Evolutionary conservation across 2,888 invertebrate genomes (phyloP), one percentile per base, ranked within the genome.

Genomic region (Spilarctia lutea): DNA sequence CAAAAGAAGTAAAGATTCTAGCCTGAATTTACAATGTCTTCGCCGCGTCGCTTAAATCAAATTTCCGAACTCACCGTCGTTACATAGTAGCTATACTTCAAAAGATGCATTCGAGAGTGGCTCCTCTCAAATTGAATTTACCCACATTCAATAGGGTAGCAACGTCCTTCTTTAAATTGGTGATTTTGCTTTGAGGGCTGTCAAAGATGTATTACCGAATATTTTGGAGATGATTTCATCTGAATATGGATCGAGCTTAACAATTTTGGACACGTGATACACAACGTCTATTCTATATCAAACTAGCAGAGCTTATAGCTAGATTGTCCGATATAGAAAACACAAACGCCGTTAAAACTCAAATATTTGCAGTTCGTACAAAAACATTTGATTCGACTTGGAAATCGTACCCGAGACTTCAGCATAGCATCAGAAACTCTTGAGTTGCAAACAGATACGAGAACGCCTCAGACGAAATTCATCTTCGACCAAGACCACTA

Each of bases 61-160:
- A 75, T 76, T 56, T 67, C 72, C 33, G 71, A 68, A 70, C 20
- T 66, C 35, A 68, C 74, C 74, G 74, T 79, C 74, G 72, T 69
- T 73, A 35, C 27, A 77, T 80, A 75, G 68, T 60, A 71, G 39
- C 76, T 65, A 71, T 65, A 68, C 73, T 78, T 76, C 70, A 75
- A 68, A 74, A 79, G 68, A 79, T 83, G 78, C 78, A 84, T 83
- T 75, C 73, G 70, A 74, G 74, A 84, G 82, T 79, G 76, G 82
- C 73, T 60, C 68, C 48, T 68, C 67, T 78, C 35, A 81, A 84
- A 83, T 83, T 72, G 81, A 79, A 84, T 83, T 84, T 82, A 73
- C 8, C 63, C 63, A 63, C 67, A 77, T 82, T 76, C 73, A 45
- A 56, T 60, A 67, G 24, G 24, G 27, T 72, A 60, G 72, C 27